Base-by-base conservation (phyloP, 2,888 invertebrate species). In the Eugnorisma glareosa region DNA sequence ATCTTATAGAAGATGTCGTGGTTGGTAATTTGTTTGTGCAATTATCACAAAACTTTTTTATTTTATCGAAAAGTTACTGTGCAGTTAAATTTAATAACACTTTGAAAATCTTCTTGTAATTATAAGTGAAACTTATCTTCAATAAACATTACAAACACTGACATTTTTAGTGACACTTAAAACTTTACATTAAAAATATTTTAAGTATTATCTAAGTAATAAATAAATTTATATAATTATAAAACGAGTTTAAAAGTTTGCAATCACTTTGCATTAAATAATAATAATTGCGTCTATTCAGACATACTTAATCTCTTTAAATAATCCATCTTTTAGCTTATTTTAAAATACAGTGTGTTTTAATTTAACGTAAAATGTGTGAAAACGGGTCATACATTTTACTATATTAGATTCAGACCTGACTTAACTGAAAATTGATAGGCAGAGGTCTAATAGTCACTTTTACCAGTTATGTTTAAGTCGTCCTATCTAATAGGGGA, bases 101-200 rank as follows among this genome's bases (percentile, higher is more conserved):
- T 24, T 37, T 63, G 24, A 24, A 10, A 37, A 24, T 37, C 11
- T 64, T 64, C 4, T n/a, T 1, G 4, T 40, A n/a, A 40, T 57
- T 11, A 21, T 6, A n/a, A 24, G 15, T 10, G 3, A 40, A 61
- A 28, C 18, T 61, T 15, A 18, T 48, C 10, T 40, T 21, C 7
- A n/a, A 21, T n/a, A 11, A 43, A 13, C 0, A 43, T 66, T 57
- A 13, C 2, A 48, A 48, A 61, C 0, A 45, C 15, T 48, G 45
- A 7, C 18, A 51, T 37, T 24, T 51, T 24, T 51, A n/a, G 24
- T 43, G 15, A 66, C 51, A 76, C 37, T 70, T 43, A 40, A 40
- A 82, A 75, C 43, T 73, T 51, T 31, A n/a, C 69, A 51, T 73
- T 69, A 6, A 35, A 67, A 6, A 66, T 66, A 61, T 54, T n/a